Evolutionary conservation across 2,888 invertebrate genomes (phyloP).

Genomic region (Pandemis corylana): DNA sequence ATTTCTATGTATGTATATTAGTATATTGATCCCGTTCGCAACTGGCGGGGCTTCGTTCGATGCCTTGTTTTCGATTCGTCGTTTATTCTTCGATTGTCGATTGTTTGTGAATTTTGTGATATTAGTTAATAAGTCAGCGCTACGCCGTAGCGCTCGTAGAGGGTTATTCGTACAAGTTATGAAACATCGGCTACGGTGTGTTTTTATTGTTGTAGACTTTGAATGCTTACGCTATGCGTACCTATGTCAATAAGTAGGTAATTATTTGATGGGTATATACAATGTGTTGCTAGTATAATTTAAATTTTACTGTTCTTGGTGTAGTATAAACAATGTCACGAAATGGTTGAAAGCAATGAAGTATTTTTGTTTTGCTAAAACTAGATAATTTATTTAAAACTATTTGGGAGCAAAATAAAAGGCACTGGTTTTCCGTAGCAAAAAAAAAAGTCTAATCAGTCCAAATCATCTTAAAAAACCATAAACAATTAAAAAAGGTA

Average conservation of each 20-base stretch:
- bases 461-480: too few relatives aligned
- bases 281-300: not conserved
- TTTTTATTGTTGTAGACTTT: not conserved
- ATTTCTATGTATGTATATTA: conserved; percentile 57
- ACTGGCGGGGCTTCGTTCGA: conserved; percentile 33
- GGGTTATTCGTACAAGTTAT: not conserved
- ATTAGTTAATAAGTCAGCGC: conserved; percentile 11
- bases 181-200: not conserved
- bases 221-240: not conserved
- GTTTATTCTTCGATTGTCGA: conserved; percentile 23
- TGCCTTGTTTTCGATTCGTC: conserved; percentile 34
- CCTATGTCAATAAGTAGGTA: too few relatives aligned
- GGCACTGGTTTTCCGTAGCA: too few relatives aligned
- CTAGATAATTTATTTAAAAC: too few relatives aligned
- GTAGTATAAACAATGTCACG: too few relatives aligned
- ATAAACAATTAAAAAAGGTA: too few relatives aligned
- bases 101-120: conserved; percentile 6
- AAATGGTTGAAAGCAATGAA: too few relatives aligned
- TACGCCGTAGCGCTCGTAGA: conserved; percentile 32
- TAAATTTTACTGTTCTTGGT: too few relatives aligned
- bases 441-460: too few relatives aligned
- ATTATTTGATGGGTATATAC: too few relatives aligned
- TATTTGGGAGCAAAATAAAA: too few relatives aligned
- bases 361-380: too few relatives aligned
- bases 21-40: conserved; percentile 34